Evolutionary conservation across 2,797 vertebrate species (phyloP).

Genomic region (Florisuga fusca): DNA sequence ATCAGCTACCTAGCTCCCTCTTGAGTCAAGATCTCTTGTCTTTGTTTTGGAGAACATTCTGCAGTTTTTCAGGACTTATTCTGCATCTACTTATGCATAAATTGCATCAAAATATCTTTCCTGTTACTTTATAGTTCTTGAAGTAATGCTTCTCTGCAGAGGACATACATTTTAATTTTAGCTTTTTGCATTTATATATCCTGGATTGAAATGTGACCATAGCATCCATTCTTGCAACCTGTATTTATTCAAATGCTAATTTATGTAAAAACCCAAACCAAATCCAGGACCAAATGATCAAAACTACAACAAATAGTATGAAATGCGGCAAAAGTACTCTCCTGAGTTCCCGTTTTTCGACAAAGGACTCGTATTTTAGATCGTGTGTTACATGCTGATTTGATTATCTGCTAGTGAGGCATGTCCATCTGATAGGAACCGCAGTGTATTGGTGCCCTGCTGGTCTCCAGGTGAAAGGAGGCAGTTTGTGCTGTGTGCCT

Average conservation of each 20-base stretch:
- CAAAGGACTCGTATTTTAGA: background rate
- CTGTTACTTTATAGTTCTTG: background rate
- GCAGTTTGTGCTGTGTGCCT: background rate
- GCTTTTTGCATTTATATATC: background rate
- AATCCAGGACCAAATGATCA: background rate
- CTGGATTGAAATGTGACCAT: background rate
- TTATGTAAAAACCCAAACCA: background rate
- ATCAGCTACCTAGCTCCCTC: slow-evolving; percentile 66
- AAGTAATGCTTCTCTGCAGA: background rate
- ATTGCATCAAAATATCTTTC: background rate
- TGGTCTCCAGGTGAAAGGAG: background rate
- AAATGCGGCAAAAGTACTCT: background rate
- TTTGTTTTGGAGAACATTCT: background rate
- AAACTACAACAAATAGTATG: background rate
- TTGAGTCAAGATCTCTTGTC: slow-evolving; percentile 51
- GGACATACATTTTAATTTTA: background rate
- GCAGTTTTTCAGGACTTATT: background rate
- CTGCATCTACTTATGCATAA: background rate
- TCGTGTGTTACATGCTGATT: background rate
- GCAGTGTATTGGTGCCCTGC: background rate
- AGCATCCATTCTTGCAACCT: background rate
- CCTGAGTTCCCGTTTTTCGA: background rate
- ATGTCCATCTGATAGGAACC: background rate
- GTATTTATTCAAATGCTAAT: background rate
- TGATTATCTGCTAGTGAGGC: background rate